Evolutionary conservation across 2,113 vertebrate genomes (phyloP), one percentile per base, ranked within the genome.

Genomic region (Poecile atricapillus): DNA sequence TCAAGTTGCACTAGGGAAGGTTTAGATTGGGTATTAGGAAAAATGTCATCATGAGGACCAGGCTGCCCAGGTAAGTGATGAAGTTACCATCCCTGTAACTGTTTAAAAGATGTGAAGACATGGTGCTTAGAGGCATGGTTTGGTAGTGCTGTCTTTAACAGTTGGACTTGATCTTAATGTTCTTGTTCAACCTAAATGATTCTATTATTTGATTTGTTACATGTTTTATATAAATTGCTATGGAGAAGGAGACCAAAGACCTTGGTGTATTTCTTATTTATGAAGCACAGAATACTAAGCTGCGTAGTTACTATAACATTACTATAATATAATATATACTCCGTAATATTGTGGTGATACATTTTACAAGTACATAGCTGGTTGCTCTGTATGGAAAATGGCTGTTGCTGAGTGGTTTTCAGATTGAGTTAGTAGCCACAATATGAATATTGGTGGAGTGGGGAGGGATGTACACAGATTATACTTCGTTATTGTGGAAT

Each of bases 311-410:
- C 10, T 52, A 50, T 39, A 39, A 39, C 12, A 39, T 39, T 39
- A 39, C 39, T 39, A 39, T 39, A 39, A 39, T 39, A 39, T 39
- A 39, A 39, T 39, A 39, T 39, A 39, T 39, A 39, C 39, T 39
- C 39, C 28, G 77, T 83, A 95, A 58, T 74, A 52, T 47, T 67
- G 39, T 83, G 65, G 46, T 89, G 30, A 2, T 35, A 28, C 33
- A 43, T 90, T 91, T 92, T 83, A 63, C 46, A 95, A 82, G 46
- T 28, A 68, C 4, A 1, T 75, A 85, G 15, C n/a, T 86, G 67
- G 55, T 62, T 92, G 17, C 30, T 87, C 11, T 89, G 6, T 94
- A 65, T 89, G 44, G 56, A 94, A 88, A 87, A 37, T 25, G 15
- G 18, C 33, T 59, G 44, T 90, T 95, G 65, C 59, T 80, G 60